Conservation (phyloP, 2,113 vertebrate species). For the Heteronetta atricapilla region DNA sequence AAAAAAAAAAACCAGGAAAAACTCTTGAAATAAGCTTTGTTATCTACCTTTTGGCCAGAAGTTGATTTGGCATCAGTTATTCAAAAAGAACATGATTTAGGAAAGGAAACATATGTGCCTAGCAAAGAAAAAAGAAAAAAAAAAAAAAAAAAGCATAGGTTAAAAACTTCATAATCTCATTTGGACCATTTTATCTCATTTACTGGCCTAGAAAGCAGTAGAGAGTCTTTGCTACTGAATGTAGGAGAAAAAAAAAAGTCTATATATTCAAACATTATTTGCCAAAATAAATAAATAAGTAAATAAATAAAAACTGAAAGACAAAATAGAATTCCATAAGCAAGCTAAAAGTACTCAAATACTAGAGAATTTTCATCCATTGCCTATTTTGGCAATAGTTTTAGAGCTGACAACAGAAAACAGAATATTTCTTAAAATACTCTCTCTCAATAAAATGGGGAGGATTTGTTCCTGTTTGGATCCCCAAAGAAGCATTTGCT, state of each 20-base stretch:
- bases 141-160: neutral
- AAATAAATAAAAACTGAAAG: neutral
- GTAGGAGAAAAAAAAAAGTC: neutral
- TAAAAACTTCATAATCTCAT: conserved; percentile 24
- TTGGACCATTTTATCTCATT: neutral
- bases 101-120: conserved; percentile 2
- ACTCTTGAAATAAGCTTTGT: neutral
- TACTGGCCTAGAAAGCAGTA: neutral
- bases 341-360: neutral
- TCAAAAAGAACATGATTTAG: neutral
- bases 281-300: neutral
- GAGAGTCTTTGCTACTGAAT: conserved; percentile 4
- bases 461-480: neutral
- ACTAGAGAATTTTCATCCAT: neutral
- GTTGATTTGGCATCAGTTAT: neutral
- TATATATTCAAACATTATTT: neutral
- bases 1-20: neutral
- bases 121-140: neutral
- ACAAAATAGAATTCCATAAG: neutral
- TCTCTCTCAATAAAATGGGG: neutral
- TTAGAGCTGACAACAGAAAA: neutral
- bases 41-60: conserved; percentile 4
- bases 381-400: neutral
- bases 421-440: neutral
- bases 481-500: neutral